A percentile compares a stretch with the other conserved stretches of the same genome.
Evolutionary conservation across 1,140 invertebrate genomes (phyloP).

Genomic region (Tetragonula clypearis): DNA sequence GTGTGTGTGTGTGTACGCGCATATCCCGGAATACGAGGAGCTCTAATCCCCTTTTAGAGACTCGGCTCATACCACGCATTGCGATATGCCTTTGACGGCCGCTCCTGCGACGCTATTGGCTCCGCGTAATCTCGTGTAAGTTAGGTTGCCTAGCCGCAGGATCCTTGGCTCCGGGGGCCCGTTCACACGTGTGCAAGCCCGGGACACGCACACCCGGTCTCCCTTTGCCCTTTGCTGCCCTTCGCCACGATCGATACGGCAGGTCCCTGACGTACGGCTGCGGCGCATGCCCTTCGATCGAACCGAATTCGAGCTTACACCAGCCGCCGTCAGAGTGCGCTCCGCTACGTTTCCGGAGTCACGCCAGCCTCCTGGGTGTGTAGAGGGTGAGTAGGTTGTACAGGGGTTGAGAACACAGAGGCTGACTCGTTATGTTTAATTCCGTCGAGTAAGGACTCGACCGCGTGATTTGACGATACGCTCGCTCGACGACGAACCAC

Average conservation of each 20-base stretch:
- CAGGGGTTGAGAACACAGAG: neutral
- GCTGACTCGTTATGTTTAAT: neutral
- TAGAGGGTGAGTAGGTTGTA: neutral
- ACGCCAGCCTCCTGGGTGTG: neutral
- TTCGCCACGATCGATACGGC: conserved; percentile 78
- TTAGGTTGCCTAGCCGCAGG: conserved; percentile 79
- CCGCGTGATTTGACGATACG: neutral
- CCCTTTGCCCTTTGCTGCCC: conserved; percentile 36
- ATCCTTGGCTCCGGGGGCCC: conserved; percentile 50
- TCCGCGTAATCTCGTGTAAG: conserved; percentile 79
- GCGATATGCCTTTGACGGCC: conserved; percentile 80
- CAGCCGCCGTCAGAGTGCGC: conserved; percentile 68
- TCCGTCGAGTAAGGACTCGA: neutral
- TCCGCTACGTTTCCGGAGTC: conserved; percentile 62
- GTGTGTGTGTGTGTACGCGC: conserved; percentile 32
- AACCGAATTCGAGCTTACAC: conserved; percentile 53
- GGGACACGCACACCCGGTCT: conserved; percentile 39
- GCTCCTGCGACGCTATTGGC: conserved; percentile 77
- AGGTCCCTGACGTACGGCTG: conserved; percentile 74
- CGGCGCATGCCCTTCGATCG: conserved; percentile 72
- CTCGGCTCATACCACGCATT: conserved; percentile 75
- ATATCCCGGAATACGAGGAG: conserved; percentile 75
- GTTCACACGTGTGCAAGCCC: conserved; percentile 63
- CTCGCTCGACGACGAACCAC: no score
- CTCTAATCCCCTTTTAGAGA: conserved; percentile 81